phyloP scores from a whole-genome alignment of 2,888 invertebrate species.

The Eupithecia inturbata region DNA sequence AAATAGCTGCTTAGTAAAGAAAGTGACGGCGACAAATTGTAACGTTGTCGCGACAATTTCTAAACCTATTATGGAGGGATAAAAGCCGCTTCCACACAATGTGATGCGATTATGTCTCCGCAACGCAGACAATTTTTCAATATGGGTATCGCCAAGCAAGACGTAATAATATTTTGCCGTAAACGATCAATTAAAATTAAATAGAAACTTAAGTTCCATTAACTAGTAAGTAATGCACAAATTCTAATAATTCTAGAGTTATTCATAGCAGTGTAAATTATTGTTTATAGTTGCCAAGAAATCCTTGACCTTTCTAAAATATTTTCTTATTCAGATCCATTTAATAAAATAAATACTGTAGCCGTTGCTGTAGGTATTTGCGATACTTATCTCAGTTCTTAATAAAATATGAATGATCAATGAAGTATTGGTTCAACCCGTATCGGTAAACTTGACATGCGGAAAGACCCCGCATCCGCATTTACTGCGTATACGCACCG shows the following conservation, averaged over 20 bases:
- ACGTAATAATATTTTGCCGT: not conserved
- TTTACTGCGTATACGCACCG: not conserved
- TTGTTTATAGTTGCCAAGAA: not conserved
- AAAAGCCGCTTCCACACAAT: conserved; percentile 1
- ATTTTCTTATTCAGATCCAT: not conserved
- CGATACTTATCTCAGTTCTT: not conserved
- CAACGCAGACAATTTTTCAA: not conserved
- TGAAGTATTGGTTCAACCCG: not conserved
- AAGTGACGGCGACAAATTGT: conserved; percentile 37
- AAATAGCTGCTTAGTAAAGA: conserved; percentile 25
- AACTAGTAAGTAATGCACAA: not conserved
- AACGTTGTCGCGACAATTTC: conserved; percentile 37
- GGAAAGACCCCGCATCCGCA: conserved; percentile 1
- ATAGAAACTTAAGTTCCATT: not conserved
- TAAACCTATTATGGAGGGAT: conserved; percentile 36
- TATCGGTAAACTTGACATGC: conserved; percentile 5
- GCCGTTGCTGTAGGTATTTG: not conserved
- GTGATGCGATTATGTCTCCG: not conserved
- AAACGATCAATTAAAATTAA: not conserved
- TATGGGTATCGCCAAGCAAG: not conserved
- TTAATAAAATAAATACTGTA: not conserved
- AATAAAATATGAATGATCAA: not conserved
- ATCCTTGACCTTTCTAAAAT: conserved; percentile 11
- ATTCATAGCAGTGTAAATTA: not conserved
- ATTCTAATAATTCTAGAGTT: not conserved